Percentiles rank a stretch among this genome's conserved stretches.
Evolutionary conservation across 2,797 vertebrate species (phyloP).

Genomic region (Gymnoscopelus microlampas): DNA sequence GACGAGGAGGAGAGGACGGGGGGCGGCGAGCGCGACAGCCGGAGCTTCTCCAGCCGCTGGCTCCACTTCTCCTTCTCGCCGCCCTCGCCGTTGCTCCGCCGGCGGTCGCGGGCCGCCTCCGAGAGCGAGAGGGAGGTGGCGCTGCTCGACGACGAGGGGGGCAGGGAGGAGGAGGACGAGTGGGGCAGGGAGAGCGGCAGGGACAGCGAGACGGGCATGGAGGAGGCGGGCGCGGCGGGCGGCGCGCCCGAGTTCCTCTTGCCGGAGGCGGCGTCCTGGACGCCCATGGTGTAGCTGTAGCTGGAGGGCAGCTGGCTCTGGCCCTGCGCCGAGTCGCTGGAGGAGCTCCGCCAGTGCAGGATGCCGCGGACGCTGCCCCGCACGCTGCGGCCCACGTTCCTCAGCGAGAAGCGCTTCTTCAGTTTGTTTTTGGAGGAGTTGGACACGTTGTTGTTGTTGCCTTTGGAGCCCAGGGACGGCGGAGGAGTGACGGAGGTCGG

Average conservation of each 20-base stretch:
- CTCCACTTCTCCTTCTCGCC: slow-evolving; percentile 89
- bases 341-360: slow-evolving; percentile 89
- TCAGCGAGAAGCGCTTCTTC: slow-evolving; percentile 91
- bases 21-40: slow-evolving; percentile 85
- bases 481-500: slow-evolving; percentile 58
- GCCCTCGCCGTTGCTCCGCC: slow-evolving; percentile 83
- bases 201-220: slow-evolving; percentile 80
- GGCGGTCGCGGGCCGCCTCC: slow-evolving; percentile 76
- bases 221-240: slow-evolving; percentile 71
- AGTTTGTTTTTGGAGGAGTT: slow-evolving; percentile 85
- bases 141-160: slow-evolving; percentile 83
- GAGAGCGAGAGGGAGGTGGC: slow-evolving; percentile 81
- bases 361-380: slow-evolving; percentile 90
- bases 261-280: slow-evolving; percentile 67
- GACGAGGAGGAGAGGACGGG: slow-evolving; percentile 54
- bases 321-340: slow-evolving; percentile 73
- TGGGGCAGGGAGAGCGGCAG: slow-evolving; percentile 82
- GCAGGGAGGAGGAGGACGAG: slow-evolving; percentile 83
- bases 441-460: slow-evolving; percentile 54
- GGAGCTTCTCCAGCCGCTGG: slow-evolving; percentile 88
- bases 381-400: slow-evolving; percentile 89
- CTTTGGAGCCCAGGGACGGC: slow-evolving; percentile 75
- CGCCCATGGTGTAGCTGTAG: slow-evolving; percentile 84
- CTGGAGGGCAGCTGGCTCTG: slow-evolving; percentile 76
- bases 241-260: slow-evolving; percentile 77